A percentile compares a stretch with the other conserved stretches of the same genome.
Evolutionary conservation across 2,888 invertebrate genomes (phyloP).

Genomic region (Orthosia gracilis): DNA sequence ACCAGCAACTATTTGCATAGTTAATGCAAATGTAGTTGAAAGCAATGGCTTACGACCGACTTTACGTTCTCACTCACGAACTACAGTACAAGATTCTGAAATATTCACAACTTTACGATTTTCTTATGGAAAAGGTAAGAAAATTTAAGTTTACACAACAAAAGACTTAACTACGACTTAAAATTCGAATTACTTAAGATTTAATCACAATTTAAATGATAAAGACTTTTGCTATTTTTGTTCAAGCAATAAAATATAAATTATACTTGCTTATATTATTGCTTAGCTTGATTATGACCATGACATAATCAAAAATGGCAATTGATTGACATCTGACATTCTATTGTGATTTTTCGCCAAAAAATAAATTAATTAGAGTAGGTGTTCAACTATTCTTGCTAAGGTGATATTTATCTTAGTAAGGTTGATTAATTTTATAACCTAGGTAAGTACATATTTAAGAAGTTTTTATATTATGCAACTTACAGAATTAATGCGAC

Average conservation of each 20-base stretch:
- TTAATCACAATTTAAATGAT: background rate
- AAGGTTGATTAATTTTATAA: background rate
- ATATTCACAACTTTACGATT: conserved; percentile 35
- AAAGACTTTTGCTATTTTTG: background rate
- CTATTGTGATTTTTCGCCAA: conserved; percentile 8
- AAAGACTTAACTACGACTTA: background rate
- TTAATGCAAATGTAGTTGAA: conserved; percentile 50
- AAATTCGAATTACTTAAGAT: conserved; percentile 6
- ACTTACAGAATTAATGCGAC: background rate
- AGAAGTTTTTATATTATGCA: background rate
- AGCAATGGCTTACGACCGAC: conserved; percentile 23
- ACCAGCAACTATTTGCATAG: conserved; percentile 43
- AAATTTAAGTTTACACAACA: conserved; percentile 16
- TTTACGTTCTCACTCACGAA: conserved; percentile 26
- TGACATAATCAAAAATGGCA: conserved; percentile 27
- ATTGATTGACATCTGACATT: conserved; percentile 39
- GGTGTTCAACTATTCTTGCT: background rate
- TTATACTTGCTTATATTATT: background rate
- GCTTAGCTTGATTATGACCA: background rate
- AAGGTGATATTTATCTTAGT: background rate
- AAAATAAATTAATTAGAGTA: conserved; percentile 22
- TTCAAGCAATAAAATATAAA: conserved; percentile 3
- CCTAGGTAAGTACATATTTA: background rate
- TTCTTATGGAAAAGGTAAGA: conserved; percentile 23
- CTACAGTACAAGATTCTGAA: background rate